Evolutionary conservation across 2,888 invertebrate species (phyloP).

Genomic region (Caenorhabditis virilis): DNA sequence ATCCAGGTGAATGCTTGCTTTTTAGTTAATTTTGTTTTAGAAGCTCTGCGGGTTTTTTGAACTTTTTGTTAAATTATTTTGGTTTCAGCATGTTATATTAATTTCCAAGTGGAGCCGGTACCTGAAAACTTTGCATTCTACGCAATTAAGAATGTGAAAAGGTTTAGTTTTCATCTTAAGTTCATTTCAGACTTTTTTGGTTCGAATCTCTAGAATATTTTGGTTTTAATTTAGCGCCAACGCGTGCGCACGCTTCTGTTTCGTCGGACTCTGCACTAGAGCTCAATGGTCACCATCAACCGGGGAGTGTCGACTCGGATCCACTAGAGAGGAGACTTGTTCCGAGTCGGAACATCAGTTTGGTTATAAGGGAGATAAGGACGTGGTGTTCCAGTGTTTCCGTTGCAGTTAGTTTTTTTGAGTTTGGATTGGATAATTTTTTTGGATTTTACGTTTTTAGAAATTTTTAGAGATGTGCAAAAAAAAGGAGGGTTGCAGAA

Average conservation of each 20-base stretch:
- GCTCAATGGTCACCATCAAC: constrained; percentile 58
- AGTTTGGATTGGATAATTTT: not conserved
- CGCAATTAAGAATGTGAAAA: constrained; percentile 43
- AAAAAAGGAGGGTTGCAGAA: not conserved
- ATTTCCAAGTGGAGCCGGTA: constrained; percentile 60
- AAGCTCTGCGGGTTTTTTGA: constrained; percentile 8
- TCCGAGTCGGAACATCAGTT: constrained; percentile 33
- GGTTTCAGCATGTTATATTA: constrained; percentile 63
- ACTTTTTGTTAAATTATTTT: constrained; percentile 8
- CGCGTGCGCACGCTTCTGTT: constrained; percentile 64
- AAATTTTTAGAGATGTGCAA: not conserved
- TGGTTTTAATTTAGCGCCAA: constrained; percentile 51
- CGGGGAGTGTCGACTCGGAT: constrained; percentile 48
- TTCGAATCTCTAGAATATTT: constrained; percentile 3
- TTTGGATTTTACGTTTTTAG: no score
- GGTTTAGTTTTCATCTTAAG: constrained; percentile 24
- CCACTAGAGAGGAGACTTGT: constrained; percentile 36
- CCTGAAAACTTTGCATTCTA: constrained; percentile 42
- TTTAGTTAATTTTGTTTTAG: constrained; percentile 19
- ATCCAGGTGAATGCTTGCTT: constrained; percentile 44
- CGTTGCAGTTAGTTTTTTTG: constrained; percentile 57
- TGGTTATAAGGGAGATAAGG: constrained; percentile 32
- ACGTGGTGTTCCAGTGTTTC: constrained; percentile 61
- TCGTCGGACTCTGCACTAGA: constrained; percentile 58
- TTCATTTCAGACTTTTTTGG: not conserved